Percentiles rank a stretch among this genome's conserved stretches.
phyloP scores from a whole-genome alignment of 2,797 vertebrate genomes.

The Graptemys geographica region DNA sequence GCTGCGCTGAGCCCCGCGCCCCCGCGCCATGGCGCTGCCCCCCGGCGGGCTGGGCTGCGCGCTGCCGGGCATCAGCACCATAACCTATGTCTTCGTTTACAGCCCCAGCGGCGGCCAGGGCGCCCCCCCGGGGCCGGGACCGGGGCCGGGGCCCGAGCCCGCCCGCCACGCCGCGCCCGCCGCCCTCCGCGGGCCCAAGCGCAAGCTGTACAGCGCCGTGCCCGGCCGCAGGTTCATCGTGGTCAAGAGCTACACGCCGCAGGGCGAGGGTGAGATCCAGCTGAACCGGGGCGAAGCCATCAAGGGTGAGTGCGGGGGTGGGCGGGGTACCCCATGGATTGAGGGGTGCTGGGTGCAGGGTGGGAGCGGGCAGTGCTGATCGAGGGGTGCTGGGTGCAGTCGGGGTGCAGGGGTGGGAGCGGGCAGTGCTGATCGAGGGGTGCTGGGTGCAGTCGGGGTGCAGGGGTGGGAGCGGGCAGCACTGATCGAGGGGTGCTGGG shows the following conservation, averaged over 20 bases:
- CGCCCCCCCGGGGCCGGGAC: conserved; percentile 73
- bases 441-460: no score
- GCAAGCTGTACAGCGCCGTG: conserved; percentile 98
- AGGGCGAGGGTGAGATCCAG: conserved; percentile 96
- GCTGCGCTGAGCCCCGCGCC: conserved; percentile 29
- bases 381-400: no score
- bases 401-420: no score
- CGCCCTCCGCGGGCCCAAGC: conserved; percentile 89
- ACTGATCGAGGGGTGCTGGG: no score
- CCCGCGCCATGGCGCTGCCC: conserved; percentile 73
- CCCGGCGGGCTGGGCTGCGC: conserved; percentile 78
- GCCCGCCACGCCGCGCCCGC: conserved; percentile 77
- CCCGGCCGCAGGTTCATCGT: conserved; percentile 97
- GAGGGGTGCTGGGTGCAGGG: no score
- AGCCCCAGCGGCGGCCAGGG: conserved; percentile 90
- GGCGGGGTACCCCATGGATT: no score
- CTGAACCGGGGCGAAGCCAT: conserved; percentile 96
- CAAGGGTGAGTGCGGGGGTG: conserved; percentile 88
- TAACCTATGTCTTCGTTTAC: conserved; percentile 99
- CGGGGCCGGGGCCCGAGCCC: conserved; percentile 75
- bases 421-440: no score
- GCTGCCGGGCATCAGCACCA: conserved; percentile 92
- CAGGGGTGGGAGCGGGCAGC: no score
- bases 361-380: no score
- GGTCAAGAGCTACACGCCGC: conserved; percentile 94